These are phyloP conservation scores for Dasypolia templi DNA, from an alignment of 2,888 invertebrate genomes.

Conservation along the genomic window DNA sequence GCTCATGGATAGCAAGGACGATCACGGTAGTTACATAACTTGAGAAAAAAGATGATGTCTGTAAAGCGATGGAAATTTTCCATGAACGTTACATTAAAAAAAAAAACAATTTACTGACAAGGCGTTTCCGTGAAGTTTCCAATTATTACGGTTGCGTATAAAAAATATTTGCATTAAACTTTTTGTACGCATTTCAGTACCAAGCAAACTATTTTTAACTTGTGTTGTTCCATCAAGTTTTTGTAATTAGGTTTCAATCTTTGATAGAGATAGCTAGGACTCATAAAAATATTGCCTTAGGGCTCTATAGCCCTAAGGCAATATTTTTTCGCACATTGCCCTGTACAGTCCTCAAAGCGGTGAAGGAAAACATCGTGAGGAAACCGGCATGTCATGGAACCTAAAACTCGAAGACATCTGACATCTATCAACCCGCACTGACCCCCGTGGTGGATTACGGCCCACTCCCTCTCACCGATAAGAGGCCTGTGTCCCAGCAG, in stretches of 20 bases:
- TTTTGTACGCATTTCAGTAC: conserved; percentile 29
- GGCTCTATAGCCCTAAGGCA: too few relatives aligned
- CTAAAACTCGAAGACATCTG: too few relatives aligned
- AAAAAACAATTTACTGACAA: conserved; percentile 45
- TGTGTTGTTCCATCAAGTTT: background rate
- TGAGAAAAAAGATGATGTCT: conserved; percentile 16
- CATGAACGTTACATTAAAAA: conserved; percentile 37
- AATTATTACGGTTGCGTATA: conserved; percentile 42
- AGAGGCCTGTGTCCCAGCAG: too few relatives aligned
- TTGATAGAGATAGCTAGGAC: background rate
- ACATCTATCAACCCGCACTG: too few relatives aligned
- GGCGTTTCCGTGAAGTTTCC: conserved; percentile 42
- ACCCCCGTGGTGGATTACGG: too few relatives aligned
- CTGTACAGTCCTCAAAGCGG: too few relatives aligned
- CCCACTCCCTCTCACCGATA: too few relatives aligned
- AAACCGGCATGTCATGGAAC: too few relatives aligned
- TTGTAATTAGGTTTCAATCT: background rate
- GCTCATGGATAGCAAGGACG: background rate
- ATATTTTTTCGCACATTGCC: too few relatives aligned
- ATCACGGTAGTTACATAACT: conserved; percentile 1
- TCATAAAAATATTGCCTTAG: background rate
- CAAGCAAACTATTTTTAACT: background rate
- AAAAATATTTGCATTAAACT: conserved; percentile 45
- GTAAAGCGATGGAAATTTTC: conserved; percentile 14
- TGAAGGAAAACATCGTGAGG: too few relatives aligned